phyloP scores from a whole-genome alignment of 2,797 vertebrate genomes.

The Centropyge bicolor region DNA sequence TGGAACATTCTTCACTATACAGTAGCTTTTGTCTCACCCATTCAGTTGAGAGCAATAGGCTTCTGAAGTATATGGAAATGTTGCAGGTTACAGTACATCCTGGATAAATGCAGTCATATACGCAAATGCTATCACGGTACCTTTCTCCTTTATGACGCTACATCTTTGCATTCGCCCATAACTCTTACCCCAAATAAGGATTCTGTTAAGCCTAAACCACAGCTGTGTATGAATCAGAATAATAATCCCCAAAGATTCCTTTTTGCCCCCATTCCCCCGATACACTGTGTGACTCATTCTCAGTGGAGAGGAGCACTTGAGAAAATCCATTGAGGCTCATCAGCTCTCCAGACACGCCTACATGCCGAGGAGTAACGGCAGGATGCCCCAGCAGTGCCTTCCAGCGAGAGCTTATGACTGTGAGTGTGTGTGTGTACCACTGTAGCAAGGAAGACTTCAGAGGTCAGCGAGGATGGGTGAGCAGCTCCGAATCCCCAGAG shows the following conservation, averaged over 20 bases:
- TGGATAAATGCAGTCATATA: neutral
- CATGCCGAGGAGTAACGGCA: slow-evolving; percentile 58
- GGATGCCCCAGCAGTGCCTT: slow-evolving; percentile 62
- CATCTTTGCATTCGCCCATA: slow-evolving; percentile 39
- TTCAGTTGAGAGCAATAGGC: slow-evolving; percentile 36
- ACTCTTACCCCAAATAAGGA: slow-evolving; percentile 52
- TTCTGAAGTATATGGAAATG: slow-evolving; percentile 10
- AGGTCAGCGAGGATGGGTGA: slow-evolving; percentile 71
- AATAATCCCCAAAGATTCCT: slow-evolving; percentile 77
- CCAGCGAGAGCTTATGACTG: slow-evolving; percentile 47
- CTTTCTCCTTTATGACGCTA: slow-evolving; percentile 24
- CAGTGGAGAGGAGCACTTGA: slow-evolving; percentile 65
- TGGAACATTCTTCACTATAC: slow-evolving; percentile 42
- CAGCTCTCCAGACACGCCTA: slow-evolving; percentile 73
- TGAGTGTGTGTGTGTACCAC: slow-evolving; percentile 28
- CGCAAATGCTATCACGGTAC: neutral
- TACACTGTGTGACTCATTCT: slow-evolving; percentile 72
- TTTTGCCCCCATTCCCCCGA: slow-evolving; percentile 73
- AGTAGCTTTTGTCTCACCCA: slow-evolving; percentile 51
- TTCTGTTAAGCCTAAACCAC: slow-evolving; percentile 74
- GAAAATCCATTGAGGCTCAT: slow-evolving; percentile 73
- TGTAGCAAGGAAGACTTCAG: slow-evolving; percentile 62
- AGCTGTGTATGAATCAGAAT: slow-evolving; percentile 81
- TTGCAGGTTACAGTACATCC: slow-evolving; percentile 22
- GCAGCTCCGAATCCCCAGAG: slow-evolving; percentile 61